These are phyloP conservation scores for Drosophila neocordata DNA, from an alignment of 1,140 invertebrate species.

Conservation along the genomic window DNA sequence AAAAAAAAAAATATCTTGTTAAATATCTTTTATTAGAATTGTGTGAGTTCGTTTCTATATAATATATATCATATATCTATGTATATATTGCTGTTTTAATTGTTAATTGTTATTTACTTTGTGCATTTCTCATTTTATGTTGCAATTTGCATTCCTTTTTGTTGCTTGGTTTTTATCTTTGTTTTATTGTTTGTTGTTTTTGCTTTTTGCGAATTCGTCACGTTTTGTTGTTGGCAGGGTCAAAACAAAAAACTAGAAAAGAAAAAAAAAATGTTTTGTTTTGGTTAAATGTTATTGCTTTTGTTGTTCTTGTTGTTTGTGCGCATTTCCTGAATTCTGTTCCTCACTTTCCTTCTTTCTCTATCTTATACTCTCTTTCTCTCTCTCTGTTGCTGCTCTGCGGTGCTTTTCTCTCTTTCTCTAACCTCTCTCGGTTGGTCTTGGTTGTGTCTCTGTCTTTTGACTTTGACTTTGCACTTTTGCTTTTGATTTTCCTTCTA, in stretches of 20 bases:
- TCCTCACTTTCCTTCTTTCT: not conserved
- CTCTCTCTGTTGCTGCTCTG: no score
- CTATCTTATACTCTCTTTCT: constrained; percentile 13
- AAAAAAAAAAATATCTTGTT: constrained; percentile 1
- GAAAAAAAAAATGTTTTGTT: not conserved
- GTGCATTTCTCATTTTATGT: constrained; percentile 10
- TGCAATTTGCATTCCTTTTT: constrained; percentile 9
- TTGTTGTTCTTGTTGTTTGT: constrained; percentile 2
- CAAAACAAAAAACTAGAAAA: constrained; percentile 9
- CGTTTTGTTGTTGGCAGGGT: constrained; percentile 8
- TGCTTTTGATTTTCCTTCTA: constrained; percentile 54
- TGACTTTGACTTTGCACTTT: constrained; percentile 42
- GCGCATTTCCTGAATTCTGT: constrained; percentile 2
- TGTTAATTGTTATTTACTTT: constrained; percentile 11
- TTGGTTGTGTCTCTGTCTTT: constrained; percentile 24
- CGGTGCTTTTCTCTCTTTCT: not conserved
- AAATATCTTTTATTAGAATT: constrained; percentile 9
- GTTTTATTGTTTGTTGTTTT: not conserved
- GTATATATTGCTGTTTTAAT: constrained; percentile 8
- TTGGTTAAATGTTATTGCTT: constrained; percentile 21
- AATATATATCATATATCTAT: not conserved
- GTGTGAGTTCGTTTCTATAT: constrained; percentile 7
- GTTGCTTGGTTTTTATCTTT: not conserved
- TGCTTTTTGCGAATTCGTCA: constrained; percentile 5
- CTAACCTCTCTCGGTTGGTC: not conserved